Evolutionary conservation across 2,113 vertebrate genomes (phyloP), one percentile per base, ranked within the genome.

Genomic region (Zosterops japonicus): DNA sequence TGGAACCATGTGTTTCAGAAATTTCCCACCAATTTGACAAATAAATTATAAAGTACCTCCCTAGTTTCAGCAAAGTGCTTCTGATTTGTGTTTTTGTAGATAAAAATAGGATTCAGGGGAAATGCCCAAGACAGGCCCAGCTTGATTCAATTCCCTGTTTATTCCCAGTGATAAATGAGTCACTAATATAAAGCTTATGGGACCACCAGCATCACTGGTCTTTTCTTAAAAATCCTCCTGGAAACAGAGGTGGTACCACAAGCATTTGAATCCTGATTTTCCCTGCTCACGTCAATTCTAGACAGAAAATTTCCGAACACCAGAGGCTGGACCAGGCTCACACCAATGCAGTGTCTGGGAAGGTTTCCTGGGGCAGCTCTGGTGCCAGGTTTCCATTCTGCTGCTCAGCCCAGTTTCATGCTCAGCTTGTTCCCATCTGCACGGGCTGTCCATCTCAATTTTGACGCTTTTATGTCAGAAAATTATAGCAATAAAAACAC

Each of bases 41-140:
- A 89, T 83, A 91, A 96, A 96, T 93, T 92, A 94, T 53, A 91
- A 93, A 94, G 74, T 68, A 78, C 53, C 63, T 90, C 46, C 61
- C n/a, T 39, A 35, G 50, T 70, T 93, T 70, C 89, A 92, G 79
- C 68, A 61, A 63, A 86, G 55, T n/a, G 52, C 47, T 74, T 87
- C 68, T 89, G 63, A 87, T 90, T 83, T 93, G 93, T 86, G 77
- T 95, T 88, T 77, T 27, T 55, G 55, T 19, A 63, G 55, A 33
- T 94, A 94, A 94, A 94, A 89, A 95, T 94, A 95, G 57, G 18
- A 87, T 92, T 92, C 76, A 25, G 29, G 52, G 21, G 83, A 56
- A 92, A 94, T 93, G 90, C 46, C 87, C 87, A 94, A 91, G 81
- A 83, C 83, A 74, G 46, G 25, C 68, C 50, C 68, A 86, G 79